phyloP scores from a whole-genome alignment of 2,888 invertebrate genomes.

The Dryococelus australis region DNA sequence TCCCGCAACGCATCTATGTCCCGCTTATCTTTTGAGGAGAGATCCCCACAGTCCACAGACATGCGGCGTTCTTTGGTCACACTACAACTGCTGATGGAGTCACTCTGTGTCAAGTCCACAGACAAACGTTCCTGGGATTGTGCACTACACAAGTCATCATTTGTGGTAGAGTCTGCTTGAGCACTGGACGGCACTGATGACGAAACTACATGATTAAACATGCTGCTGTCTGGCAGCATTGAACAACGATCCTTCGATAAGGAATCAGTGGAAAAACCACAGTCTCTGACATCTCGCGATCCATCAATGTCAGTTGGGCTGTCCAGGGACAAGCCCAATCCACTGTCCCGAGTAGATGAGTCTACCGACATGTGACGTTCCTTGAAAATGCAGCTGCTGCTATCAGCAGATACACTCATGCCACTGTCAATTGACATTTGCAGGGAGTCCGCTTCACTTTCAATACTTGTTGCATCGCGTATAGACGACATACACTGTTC shows the following conservation, averaged over 20 bases:
- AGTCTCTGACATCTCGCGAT: no score
- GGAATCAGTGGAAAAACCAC: not conserved
- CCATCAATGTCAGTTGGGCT: conserved; percentile 35
- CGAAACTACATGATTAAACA: not conserved
- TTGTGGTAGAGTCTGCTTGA: not conserved
- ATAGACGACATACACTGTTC: conserved; percentile 29
- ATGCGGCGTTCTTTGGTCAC: conserved; percentile 41
- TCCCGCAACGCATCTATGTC: conserved; percentile 57
- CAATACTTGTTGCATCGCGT: not conserved
- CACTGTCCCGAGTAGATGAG: conserved; percentile 44
- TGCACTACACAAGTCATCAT: conserved; percentile 28
- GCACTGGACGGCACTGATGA: not conserved
- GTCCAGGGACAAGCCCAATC: conserved; percentile 38
- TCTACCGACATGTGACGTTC: conserved; percentile 46
- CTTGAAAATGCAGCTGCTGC: conserved; percentile 35
- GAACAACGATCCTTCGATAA: not conserved
- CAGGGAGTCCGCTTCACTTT: conserved; percentile 38
- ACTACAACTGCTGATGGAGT: conserved; percentile 53
- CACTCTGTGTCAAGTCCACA: conserved; percentile 66
- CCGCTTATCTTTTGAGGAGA: conserved; percentile 53
- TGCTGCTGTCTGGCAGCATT: not conserved
- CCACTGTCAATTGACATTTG: conserved; percentile 44
- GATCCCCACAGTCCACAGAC: conserved; percentile 46
- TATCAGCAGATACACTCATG: conserved; percentile 37
- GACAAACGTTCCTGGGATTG: conserved; percentile 63